These are phyloP conservation scores for Circaetus gallicus DNA, from an alignment of 2,113 vertebrate genomes.

Conservation along the genomic window DNA sequence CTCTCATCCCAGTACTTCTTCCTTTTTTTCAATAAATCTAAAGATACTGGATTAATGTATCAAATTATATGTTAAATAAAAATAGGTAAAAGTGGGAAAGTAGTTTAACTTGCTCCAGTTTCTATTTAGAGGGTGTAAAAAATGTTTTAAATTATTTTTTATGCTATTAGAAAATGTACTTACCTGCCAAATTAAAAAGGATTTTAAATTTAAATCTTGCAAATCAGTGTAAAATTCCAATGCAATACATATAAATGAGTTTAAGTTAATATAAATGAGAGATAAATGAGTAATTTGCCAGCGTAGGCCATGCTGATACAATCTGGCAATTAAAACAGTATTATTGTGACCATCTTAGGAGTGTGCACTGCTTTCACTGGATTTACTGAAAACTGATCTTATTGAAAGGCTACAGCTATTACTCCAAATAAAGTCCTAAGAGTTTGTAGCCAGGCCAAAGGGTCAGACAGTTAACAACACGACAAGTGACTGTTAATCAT, in stretches of 20 bases:
- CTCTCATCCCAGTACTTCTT: not conserved
- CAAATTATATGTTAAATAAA: not conserved
- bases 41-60: not conserved
- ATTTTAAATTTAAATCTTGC: not conserved
- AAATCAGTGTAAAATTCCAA: not conserved
- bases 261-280: not conserved
- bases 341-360: not conserved
- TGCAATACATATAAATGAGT: not conserved
- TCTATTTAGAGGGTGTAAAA: not conserved
- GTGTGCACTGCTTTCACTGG: not conserved
- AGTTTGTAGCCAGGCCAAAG: not conserved
- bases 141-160: not conserved
- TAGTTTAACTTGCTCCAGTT: not conserved
- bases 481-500: fast-evolving
- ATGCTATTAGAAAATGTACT: not conserved
- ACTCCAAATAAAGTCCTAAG: not conserved
- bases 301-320: not conserved
- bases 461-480: not conserved
- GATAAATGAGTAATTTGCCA: not conserved
- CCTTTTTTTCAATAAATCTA: not conserved
- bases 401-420: not conserved
- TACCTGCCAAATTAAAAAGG: not conserved
- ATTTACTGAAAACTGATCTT: not conserved
- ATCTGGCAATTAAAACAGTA: not conserved
- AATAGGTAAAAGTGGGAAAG: not conserved